Evolutionary conservation across 2,888 invertebrate genomes (phyloP).

Genomic region (Lasiommata megera): DNA sequence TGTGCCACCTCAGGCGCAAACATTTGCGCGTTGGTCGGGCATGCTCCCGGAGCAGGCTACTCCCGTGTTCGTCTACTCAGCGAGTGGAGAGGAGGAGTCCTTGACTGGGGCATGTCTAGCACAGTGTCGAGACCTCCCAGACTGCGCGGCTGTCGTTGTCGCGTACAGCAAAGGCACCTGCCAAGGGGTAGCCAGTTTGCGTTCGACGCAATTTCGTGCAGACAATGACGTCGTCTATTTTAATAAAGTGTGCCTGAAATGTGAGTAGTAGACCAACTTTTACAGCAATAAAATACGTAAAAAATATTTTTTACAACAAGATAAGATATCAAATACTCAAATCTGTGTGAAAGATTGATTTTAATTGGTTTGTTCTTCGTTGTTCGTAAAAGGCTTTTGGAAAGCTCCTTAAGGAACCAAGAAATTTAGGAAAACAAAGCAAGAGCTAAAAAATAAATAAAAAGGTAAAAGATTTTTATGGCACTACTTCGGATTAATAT

Average conservation of each 20-base stretch:
- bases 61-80: constrained; percentile 71
- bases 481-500: no score
- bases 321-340: no score
- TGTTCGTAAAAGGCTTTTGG: no score
- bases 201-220: constrained; percentile 48
- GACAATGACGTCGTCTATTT: constrained; percentile 84
- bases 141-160: constrained; percentile 73
- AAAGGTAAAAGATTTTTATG: no score
- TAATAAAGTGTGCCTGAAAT: constrained; percentile 83
- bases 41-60: constrained; percentile 57
- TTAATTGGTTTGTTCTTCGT: no score
- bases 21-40: constrained; percentile 67
- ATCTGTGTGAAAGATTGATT: no score
- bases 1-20: constrained; percentile 45
- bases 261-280: constrained; percentile 32
- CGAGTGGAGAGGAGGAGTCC: constrained; percentile 69
- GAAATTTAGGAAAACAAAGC: no score
- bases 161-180: constrained; percentile 74
- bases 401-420: no score
- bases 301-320: no score
- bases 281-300: no score
- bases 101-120: constrained; percentile 66
- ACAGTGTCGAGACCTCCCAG: constrained; percentile 66
- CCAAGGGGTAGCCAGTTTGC: constrained; percentile 58
- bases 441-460: no score